These are phyloP conservation scores for Carcharodon carcharias DNA, from an alignment of 2,797 vertebrate species.

Conservation along the genomic window DNA sequence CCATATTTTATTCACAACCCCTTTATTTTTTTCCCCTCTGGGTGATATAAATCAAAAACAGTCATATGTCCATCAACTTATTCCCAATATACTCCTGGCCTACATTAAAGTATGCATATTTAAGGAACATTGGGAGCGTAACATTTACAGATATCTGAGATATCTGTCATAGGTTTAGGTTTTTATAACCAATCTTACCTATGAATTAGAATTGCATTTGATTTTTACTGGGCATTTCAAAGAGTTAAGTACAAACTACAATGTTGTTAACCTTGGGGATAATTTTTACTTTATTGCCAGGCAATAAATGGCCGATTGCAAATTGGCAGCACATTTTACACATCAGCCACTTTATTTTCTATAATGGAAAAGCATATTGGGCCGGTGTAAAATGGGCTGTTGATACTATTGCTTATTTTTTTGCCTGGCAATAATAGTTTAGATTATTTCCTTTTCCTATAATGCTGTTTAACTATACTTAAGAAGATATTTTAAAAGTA, in stretches of 20 bases:
- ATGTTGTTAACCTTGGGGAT: not conserved
- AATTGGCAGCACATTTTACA: not conserved
- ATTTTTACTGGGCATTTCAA: not conserved
- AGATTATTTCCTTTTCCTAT: not conserved
- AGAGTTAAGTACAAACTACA: not conserved
- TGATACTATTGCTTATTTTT: not conserved
- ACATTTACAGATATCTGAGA: not conserved
- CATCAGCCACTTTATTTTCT: not conserved
- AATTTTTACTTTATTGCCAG: not conserved
- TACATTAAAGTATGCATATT: slow-evolving; percentile 7
- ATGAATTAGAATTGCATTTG: not conserved
- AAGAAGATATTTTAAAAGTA: not conserved
- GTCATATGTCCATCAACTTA: slow-evolving; percentile 51
- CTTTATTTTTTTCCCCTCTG: slow-evolving; percentile 51
- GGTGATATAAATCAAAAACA: slow-evolving; percentile 54
- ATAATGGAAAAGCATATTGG: not conserved
- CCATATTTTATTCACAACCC: slow-evolving; percentile 52
- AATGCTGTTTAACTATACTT: not conserved
- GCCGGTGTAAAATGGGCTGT: not conserved
- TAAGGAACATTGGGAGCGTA: not conserved
- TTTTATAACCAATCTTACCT: not conserved
- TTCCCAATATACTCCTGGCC: not conserved
- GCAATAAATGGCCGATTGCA: not conserved
- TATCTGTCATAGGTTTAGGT: not conserved
- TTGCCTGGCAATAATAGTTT: not conserved